These are phyloP conservation scores for Megalopta genalis DNA, from an alignment of 1,140 invertebrate species.

Conservation along the genomic window DNA sequence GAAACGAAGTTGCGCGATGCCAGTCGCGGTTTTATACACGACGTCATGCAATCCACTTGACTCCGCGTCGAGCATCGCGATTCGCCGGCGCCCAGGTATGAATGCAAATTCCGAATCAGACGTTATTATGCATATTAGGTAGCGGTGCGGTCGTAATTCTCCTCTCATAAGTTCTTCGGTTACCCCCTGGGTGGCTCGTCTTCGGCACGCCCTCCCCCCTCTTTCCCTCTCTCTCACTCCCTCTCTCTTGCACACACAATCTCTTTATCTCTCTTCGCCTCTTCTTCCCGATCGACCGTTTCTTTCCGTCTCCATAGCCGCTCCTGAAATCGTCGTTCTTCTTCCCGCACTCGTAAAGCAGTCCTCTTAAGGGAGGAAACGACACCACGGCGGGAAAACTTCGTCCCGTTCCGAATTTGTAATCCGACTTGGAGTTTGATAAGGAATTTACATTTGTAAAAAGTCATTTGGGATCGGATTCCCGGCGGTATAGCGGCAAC, in stretches of 20 bases:
- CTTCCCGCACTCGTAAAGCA: slow-evolving; percentile 20
- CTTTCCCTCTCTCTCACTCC: background rate
- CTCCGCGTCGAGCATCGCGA: slow-evolving; percentile 48
- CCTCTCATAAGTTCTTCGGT: slow-evolving; percentile 68
- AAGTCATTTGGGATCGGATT: slow-evolving; percentile 69
- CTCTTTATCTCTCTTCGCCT: background rate
- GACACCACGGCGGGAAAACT: slow-evolving; percentile 63
- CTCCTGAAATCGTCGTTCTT: background rate
- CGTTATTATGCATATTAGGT: slow-evolving; percentile 75
- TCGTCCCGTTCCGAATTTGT: slow-evolving; percentile 71
- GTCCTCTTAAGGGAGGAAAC: slow-evolving; percentile 31
- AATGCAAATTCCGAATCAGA: slow-evolving; percentile 74
- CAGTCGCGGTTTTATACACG: background rate
- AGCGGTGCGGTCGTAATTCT: slow-evolving; percentile 62
- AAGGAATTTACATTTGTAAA: slow-evolving; percentile 76
- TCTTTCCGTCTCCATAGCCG: background rate
- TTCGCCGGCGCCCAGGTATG: slow-evolving; percentile 61
- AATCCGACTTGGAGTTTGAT: slow-evolving; percentile 71
- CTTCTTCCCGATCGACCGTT: slow-evolving; percentile 18
- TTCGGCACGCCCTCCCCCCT: slow-evolving; percentile 35
- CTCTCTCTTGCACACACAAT: too few species aligned
- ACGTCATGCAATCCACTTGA: background rate
- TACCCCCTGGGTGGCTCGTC: slow-evolving; percentile 51
- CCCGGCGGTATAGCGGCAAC: slow-evolving; percentile 37
- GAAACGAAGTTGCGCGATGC: background rate